Evolutionary conservation across 2,797 vertebrate genomes (phyloP), one percentile per base, ranked within the genome.

Genomic region (Sciaenops ocellatus): DNA sequence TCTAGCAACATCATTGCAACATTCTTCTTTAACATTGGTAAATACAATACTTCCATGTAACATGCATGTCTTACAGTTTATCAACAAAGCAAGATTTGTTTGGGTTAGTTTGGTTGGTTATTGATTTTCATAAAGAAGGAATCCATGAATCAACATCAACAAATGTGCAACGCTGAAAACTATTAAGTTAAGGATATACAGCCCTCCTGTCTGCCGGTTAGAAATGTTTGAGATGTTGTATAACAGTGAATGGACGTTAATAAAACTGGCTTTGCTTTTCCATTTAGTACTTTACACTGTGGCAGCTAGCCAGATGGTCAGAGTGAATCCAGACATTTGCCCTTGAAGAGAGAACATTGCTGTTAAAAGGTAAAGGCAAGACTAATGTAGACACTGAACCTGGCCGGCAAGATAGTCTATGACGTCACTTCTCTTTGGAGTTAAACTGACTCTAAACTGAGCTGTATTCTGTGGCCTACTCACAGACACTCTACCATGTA

Each of bases 261-360:
- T 63, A 75, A 76, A 24, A 52, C 41, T 56, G 41, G n/a, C 54
- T 73, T 73, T 78, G 81, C 78, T 72, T 81, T 85, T 85, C 80
- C 75, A 89, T 88, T 79, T 69, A 83, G 73, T 73, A 64, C 79
- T 80, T 78, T 57, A 60, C 52, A 38, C 56, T 30, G 17, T 66
- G 38, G 70, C 64, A 77, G 24, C 48, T 50, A 55, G 73, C 20
- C 79, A 70, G 69, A 55, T 41, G 28, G 68, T 65, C 61, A 60
- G 47, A 77, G 55, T 28, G 50, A 80, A 73, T 80, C 50, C 62
- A 80, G 83, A 79, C 74, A 46, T 65, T 78, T 85, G 69, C 71
- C 78, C 82, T 83, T 82, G 63, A 78, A 76, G 52, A 57, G 28
- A 71, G 77, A 85, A 65, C 57, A 77, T 78, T 79, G 73, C 52